A percentile compares a stretch with the other conserved stretches of the same genome.
Evolutionary conservation across 1,140 invertebrate species (phyloP).

Genomic region (Varroa destructor): DNA sequence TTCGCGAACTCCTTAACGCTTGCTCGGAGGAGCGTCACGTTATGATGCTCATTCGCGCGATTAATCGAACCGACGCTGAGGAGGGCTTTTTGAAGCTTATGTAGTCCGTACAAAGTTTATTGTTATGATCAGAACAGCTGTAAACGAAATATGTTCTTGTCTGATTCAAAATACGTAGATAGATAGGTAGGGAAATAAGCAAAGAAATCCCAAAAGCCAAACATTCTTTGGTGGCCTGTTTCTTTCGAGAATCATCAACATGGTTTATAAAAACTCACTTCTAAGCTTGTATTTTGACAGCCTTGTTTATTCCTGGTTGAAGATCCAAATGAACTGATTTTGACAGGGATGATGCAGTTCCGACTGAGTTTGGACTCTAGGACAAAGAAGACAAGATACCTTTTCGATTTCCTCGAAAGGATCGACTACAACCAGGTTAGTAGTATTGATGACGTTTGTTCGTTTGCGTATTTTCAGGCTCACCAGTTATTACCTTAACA

Average conservation of each 20-base stretch:
- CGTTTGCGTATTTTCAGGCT: too few species aligned
- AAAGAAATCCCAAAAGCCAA: too few species aligned
- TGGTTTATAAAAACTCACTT: too few species aligned
- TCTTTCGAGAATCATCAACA: background rate
- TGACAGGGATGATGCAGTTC: background rate
- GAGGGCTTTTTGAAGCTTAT: slow-evolving; percentile 48
- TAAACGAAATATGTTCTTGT: too few species aligned
- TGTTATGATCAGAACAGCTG: background rate
- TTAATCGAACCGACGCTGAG: slow-evolving; percentile 38
- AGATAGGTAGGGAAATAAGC: too few species aligned
- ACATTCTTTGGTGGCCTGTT: too few species aligned
- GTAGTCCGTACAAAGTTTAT: slow-evolving; percentile 44
- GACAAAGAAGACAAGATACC: background rate
- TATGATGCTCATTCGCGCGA: slow-evolving; percentile 50
- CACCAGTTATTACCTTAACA: too few species aligned
- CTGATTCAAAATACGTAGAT: too few species aligned
- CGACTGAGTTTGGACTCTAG: background rate
- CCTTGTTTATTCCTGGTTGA: background rate
- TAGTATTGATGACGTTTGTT: background rate
- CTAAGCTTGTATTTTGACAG: too few species aligned
- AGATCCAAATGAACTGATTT: slow-evolving; percentile 1
- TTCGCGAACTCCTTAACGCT: slow-evolving; percentile 48
- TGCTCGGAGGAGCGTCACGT: slow-evolving; percentile 49
- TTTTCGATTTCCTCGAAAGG: slow-evolving; percentile 15
- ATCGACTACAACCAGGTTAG: slow-evolving; percentile 24